Base-by-base conservation (phyloP, 1,140 invertebrate genomes). In the Triops cancriformis region DNA sequence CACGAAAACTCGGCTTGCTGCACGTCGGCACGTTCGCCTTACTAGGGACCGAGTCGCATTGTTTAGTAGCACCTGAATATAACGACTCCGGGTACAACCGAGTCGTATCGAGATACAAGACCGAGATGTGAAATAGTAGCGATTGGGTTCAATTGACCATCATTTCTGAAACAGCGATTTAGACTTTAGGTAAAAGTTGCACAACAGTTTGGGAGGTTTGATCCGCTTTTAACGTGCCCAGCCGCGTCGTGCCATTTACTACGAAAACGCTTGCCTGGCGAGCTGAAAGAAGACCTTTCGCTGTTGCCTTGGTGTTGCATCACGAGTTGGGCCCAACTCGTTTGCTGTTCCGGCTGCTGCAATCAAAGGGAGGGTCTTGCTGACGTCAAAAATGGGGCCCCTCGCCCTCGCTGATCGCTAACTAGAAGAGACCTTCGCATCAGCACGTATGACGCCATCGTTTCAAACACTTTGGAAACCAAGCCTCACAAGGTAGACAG, bases 371-470 rank as follows among this genome's bases (percentile, higher is more conserved):
- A 3, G 51, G 51, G 9, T 6, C 51, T 64, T 64, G 51, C 23
- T 64, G 51, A 64, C 51, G 51, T 64, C 51, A 64, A 64, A 23
- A 64, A 64, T 64, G 51, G 51, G 51, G 51, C 51, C 51, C 51
- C 51, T 64, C 51, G 51, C 51, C 51, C 6, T 64, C 51, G 51
- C n/a, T 64, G 51, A 64, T 64, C 51, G 51, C 51, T 14, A 64
- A 14, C 51, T 64, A 23, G 18, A n/a, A n/a, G 51, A 64, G 51
- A 23, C 51, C 51, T 64, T 23, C 51, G 51, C 51, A 64, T 23
- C 51, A 64, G 51, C 51, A n/a, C 14, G 51, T 23, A 64, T 64
- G 51, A 64, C 51, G 51, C 51, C 51, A 64, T 64, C 51, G 51
- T 64, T 64, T 23, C 23, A 64, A 64, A 64, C 51, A 64, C 51